Percentiles rank a stretch among this genome's conserved stretches.
These are phyloP conservation scores for Puma concolor DNA, from an alignment of 2,113 vertebrate species.

Conservation along the genomic window DNA sequence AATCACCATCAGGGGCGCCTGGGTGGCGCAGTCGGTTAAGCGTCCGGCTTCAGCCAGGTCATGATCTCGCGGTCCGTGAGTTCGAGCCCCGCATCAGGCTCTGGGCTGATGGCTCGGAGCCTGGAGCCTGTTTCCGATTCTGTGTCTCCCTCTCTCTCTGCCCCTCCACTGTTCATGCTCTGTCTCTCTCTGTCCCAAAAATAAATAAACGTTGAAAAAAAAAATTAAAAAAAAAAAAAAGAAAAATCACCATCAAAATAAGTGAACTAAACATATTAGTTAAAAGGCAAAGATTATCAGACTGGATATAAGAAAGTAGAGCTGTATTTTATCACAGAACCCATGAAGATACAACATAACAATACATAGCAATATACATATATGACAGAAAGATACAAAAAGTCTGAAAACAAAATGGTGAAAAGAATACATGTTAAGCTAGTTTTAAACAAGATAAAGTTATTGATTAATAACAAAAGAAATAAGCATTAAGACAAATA, in stretches of 20 bases:
- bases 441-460: neutral
- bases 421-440: neutral
- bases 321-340: neutral
- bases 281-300: neutral
- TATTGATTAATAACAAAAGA: neutral
- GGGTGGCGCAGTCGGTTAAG: no score
- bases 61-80: no score
- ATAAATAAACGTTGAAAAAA: no score
- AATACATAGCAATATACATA: neutral
- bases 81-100: no score
- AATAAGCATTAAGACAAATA: neutral
- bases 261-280: neutral
- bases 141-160: no score
- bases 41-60: no score
- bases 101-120: no score
- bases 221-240: no score
- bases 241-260: neutral
- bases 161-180: no score
- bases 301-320: neutral
- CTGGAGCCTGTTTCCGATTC: no score
- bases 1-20: neutral
- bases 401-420: neutral
- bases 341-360: neutral
- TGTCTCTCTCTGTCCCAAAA: no score
- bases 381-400: neutral